Evolutionary conservation across 2,113 vertebrate genomes (phyloP), one percentile per base, ranked within the genome.

Genomic region (Geococcyx californianus): DNA sequence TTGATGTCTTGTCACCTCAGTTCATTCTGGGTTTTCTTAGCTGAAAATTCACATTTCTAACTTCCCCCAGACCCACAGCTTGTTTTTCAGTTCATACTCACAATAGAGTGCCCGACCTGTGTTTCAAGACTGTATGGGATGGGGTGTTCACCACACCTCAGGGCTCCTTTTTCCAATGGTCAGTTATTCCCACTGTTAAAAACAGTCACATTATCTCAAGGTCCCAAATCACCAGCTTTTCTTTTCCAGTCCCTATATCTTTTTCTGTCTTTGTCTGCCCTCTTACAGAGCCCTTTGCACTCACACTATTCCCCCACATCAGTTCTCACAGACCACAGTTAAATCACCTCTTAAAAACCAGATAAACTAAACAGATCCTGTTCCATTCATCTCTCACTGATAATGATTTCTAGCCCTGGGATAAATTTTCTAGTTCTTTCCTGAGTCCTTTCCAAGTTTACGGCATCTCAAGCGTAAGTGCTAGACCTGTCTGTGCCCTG

Each of bases 341-440:
- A 93, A 96, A 92, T 94, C 86, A 96, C 83, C 95, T 96, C 96
- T 95, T 96, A 91, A 96, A 94, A 84, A 92, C 45, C 33, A 94
- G 93, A 96, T 96, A 96, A 94, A 92, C 87, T 70, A 93, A 94
- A 92, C 76, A 95, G 95, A 90, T 95, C 38, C 5, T 90, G 52
- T 87, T 95, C 83, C 80, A 40, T 73, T 86, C 40, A 52, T 80
- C 72, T 83, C 90, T 94, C 68, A 47, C 34, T 92, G 52, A 81
- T 73, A 93, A 87, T 92, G 83, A 94, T 92, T 95, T 96, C 94
- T 90, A 91, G 76, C 90, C 73, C 86, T 95, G 83, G 66, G 86
- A 94, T 93, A 62, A 62, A 87, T 87, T 87, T 87, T 88, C 72
- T 86, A 6, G 7, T 63, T 90, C 51, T 87, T 94, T 94, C 76